These are phyloP conservation scores for Urocynchramus pylzowi DNA, from an alignment of 2,113 vertebrate species.

Conservation along the genomic window DNA sequence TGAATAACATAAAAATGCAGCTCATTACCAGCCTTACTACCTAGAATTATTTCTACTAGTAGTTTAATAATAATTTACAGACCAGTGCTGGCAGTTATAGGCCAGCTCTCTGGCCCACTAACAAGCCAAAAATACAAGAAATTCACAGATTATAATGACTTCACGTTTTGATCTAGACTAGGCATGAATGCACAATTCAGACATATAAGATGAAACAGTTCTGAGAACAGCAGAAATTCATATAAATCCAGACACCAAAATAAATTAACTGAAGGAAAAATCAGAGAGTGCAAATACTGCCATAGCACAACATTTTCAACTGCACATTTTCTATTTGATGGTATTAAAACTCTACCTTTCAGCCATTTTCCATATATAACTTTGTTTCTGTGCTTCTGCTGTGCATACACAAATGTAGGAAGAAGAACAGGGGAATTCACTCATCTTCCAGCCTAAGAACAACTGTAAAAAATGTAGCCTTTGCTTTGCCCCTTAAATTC, in stretches of 20 bases:
- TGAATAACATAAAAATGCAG: conserved; percentile 18
- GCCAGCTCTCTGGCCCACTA: background rate
- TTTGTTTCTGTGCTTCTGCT: background rate
- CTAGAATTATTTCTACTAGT: background rate
- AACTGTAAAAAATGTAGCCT: background rate
- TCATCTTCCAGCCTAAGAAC: background rate
- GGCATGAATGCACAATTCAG: background rate
- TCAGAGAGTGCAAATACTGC: background rate
- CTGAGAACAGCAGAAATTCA: background rate
- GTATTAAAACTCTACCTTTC: background rate
- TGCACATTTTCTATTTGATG: background rate
- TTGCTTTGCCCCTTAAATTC: background rate
- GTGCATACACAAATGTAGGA: background rate
- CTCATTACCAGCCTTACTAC: background rate
- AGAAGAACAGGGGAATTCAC: background rate
- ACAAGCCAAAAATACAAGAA: conserved; percentile 12
- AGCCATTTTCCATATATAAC: background rate
- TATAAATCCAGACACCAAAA: background rate
- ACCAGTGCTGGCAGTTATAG: background rate
- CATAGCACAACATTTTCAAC: background rate
- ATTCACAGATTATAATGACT: background rate
- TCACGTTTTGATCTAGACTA: background rate
- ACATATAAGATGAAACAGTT: background rate
- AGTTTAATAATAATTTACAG: conserved; percentile 32
- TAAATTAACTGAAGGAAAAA: background rate